Percentiles rank a stretch among this genome's conserved stretches.
These are phyloP conservation scores for Mionectes macconnelli DNA, from an alignment of 2,113 vertebrate genomes.

Conservation along the genomic window DNA sequence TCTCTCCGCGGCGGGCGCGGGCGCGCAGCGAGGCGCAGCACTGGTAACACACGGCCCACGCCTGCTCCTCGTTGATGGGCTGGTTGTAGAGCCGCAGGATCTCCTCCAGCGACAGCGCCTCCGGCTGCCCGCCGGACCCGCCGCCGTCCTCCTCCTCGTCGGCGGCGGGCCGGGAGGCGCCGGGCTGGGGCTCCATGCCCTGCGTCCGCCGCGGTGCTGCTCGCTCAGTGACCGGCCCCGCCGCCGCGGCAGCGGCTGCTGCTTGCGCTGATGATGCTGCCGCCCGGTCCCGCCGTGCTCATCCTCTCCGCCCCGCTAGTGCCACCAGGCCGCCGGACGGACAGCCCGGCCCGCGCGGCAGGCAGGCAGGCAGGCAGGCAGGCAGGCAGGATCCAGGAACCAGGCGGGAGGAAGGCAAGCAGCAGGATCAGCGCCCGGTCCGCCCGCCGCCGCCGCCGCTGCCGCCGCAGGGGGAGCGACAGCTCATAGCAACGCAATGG, in stretches of 20 bases:
- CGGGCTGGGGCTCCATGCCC: constrained; percentile 20
- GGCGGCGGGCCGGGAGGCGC: neutral
- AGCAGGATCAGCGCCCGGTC: neutral
- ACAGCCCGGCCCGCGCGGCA: neutral
- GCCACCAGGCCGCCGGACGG: neutral
- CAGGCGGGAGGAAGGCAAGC: neutral
- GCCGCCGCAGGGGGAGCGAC: neutral
- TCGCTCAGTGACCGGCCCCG: neutral
- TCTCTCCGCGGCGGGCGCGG: constrained; percentile 60
- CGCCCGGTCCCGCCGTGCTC: neutral
- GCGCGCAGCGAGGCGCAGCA: constrained; percentile 83
- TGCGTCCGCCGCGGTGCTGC: neutral
- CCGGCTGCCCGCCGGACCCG: constrained; percentile 61
- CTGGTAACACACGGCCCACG: constrained; percentile 97
- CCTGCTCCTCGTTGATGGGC: constrained; percentile 98
- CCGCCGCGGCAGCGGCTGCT: neutral
- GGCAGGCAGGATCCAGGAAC: neutral
- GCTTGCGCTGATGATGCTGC: neutral
- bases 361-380: neutral
- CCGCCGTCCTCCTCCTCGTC: constrained; percentile 27
- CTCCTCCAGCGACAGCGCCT: constrained; percentile 84
- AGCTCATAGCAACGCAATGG: constrained; percentile 48
- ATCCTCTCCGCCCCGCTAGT: constrained; percentile 26
- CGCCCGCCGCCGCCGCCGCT: neutral
- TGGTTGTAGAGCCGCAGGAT: constrained; percentile 89